These are phyloP conservation scores for Scaptomyza polygonia DNA, from an alignment of 2,888 invertebrate species.

Conservation along the genomic window DNA sequence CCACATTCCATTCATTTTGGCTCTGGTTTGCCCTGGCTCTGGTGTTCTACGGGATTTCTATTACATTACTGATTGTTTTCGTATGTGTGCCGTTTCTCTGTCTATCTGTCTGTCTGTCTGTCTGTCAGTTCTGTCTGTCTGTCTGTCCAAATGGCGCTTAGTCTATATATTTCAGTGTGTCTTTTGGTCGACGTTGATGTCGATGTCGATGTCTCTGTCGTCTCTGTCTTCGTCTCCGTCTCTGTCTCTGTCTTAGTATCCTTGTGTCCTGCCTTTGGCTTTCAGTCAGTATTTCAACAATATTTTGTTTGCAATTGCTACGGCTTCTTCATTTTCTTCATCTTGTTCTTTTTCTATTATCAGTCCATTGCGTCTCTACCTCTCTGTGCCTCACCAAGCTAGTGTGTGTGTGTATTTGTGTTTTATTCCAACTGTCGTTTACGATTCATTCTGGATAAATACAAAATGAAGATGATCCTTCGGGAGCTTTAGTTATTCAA, in stretches of 20 bases:
- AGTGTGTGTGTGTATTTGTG: constrained; percentile 33
- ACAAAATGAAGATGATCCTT: constrained; percentile 81
- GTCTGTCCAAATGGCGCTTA: constrained; percentile 26
- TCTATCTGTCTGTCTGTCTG: neutral
- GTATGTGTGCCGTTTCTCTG: constrained; percentile 35
- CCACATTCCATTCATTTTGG: constrained; percentile 14
- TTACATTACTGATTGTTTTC: constrained; percentile 77
- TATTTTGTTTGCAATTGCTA: constrained; percentile 67
- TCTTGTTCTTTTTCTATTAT: constrained; percentile 46
- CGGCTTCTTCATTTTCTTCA: constrained; percentile 23
- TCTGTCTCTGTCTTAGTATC: constrained; percentile 12
- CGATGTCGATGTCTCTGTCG: too few species aligned
- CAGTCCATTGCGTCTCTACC: constrained; percentile 53
- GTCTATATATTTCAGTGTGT: constrained; percentile 20
- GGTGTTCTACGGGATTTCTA: constrained; percentile 64
- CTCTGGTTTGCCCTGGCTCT: neutral
- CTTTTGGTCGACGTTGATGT: constrained; percentile 12
- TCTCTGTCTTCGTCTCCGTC: constrained; percentile 13
- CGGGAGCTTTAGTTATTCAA: constrained; percentile 81
- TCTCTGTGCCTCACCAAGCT: neutral
- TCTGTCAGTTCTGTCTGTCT: neutral
- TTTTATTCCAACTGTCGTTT: constrained; percentile 76
- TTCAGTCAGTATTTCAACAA: constrained; percentile 64
- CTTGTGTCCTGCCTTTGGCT: constrained; percentile 55
- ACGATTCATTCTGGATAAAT: constrained; percentile 80